Conservation (phyloP, 1,140 invertebrate genomes). For the Calephelis nemesis region DNA sequence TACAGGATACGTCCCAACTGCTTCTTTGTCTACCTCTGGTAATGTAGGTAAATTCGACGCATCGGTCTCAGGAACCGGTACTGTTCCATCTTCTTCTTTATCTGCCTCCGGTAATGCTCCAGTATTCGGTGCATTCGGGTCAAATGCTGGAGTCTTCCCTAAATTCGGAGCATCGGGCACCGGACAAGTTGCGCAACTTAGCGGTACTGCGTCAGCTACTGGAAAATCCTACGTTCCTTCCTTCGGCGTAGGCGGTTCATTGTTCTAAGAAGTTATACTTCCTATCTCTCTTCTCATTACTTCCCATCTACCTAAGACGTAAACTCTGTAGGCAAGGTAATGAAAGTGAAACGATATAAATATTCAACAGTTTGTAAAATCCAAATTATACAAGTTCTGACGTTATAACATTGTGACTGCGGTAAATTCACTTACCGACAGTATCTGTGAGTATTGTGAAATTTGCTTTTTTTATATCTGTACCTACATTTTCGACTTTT, state of each 20-base stretch:
- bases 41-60: not conserved
- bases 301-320: not conserved
- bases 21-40: too few relatives aligned
- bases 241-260: too few relatives aligned
- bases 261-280: too few relatives aligned
- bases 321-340: not conserved
- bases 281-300: not conserved
- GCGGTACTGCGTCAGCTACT: too few relatives aligned
- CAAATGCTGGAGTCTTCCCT: not conserved
- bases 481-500: too few relatives aligned
- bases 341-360: not conserved
- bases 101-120: too few relatives aligned
- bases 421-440: not conserved
- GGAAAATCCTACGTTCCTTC: too few relatives aligned
- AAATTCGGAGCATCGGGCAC: too few relatives aligned
- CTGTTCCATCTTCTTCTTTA: too few relatives aligned
- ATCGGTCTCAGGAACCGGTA: not conserved
- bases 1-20: not conserved
- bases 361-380: slow-evolving; percentile 3
- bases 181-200: too few relatives aligned
- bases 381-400: not conserved
- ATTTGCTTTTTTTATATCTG: not conserved
- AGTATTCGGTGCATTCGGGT: not conserved
- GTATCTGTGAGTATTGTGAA: not conserved
- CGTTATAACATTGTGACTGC: not conserved